phyloP scores from a whole-genome alignment of 1,140 invertebrate species.

The Vanessa tameamea region DNA sequence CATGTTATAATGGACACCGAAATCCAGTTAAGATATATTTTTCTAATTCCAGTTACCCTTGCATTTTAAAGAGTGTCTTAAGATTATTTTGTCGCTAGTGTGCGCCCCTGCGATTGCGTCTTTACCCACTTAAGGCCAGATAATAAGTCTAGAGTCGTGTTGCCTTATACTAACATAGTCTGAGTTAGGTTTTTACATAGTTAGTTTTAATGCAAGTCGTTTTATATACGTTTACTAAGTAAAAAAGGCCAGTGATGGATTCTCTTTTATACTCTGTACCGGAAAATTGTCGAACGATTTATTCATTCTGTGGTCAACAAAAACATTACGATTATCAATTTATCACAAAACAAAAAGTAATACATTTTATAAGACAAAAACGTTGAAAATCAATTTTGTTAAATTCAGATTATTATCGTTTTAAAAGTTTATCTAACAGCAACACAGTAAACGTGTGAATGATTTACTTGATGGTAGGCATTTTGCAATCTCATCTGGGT shows the following conservation, averaged over 20 bases:
- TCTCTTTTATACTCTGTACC: slow-evolving; percentile 26
- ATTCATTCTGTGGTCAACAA: neutral
- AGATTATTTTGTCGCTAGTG: slow-evolving; percentile 1
- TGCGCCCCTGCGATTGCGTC: slow-evolving; percentile 36
- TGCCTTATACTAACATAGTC: slow-evolving; percentile 47
- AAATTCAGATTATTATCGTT: no score
- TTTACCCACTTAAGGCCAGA: slow-evolving; percentile 45
- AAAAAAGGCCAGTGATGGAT: slow-evolving; percentile 34
- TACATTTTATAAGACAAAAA: no score
- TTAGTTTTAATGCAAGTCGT: slow-evolving; percentile 40
- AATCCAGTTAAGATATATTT: no score
- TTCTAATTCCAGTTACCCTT: no score
- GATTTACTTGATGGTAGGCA: no score
- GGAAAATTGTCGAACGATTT: slow-evolving; percentile 30
- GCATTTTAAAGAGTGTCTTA: no score
- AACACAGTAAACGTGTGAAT: no score
- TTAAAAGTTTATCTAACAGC: no score
- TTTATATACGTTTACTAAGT: slow-evolving; percentile 33
- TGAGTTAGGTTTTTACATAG: slow-evolving; percentile 41
- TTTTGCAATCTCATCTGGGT: no score
- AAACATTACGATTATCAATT: neutral
- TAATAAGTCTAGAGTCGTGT: slow-evolving; percentile 52
- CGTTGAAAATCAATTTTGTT: no score
- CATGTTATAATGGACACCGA: no score
- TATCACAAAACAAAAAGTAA: neutral